These are phyloP conservation scores for Apotomis betuletana DNA, from an alignment of 2,888 invertebrate genomes.

Conservation along the genomic window DNA sequence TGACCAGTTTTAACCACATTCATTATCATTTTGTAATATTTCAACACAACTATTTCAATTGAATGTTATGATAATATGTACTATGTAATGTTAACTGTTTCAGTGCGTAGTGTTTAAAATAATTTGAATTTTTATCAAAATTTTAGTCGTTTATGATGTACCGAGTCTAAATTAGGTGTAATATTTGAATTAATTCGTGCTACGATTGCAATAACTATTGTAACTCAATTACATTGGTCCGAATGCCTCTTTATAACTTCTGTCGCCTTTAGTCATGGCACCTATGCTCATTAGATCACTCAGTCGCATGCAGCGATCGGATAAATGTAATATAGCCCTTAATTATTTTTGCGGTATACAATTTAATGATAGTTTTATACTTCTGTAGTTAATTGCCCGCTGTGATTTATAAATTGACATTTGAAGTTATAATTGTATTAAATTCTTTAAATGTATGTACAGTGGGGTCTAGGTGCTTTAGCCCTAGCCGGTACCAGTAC, in stretches of 20 bases:
- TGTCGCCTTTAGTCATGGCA: not conserved
- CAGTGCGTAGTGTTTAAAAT: not conserved
- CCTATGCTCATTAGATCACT: not conserved
- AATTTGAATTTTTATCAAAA: not conserved
- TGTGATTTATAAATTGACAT: not conserved
- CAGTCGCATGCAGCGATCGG: not conserved
- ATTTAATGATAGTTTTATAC: not conserved
- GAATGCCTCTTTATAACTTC: not conserved
- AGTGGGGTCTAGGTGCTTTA: too few relatives aligned
- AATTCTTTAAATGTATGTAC: not conserved
- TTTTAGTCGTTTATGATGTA: not conserved
- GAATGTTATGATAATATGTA: too few relatives aligned
- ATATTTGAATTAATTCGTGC: not conserved
- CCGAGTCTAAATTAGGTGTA: not conserved
- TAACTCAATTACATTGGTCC: not conserved
- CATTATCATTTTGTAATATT: too few relatives aligned
- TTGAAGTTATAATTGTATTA: not conserved
- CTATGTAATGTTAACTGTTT: not conserved
- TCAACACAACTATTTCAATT: too few relatives aligned
- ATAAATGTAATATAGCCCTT: not conserved
- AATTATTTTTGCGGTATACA: not conserved
- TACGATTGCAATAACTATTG: not conserved
- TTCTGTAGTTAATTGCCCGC: not conserved
- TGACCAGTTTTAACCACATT: too few relatives aligned
- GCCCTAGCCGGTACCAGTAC: too few relatives aligned